Percentiles rank a stretch among this genome's conserved stretches.
Evolutionary conservation across 2,113 vertebrate species (phyloP).

Genomic region (Sinocyclocheilus maitianheensis): DNA sequence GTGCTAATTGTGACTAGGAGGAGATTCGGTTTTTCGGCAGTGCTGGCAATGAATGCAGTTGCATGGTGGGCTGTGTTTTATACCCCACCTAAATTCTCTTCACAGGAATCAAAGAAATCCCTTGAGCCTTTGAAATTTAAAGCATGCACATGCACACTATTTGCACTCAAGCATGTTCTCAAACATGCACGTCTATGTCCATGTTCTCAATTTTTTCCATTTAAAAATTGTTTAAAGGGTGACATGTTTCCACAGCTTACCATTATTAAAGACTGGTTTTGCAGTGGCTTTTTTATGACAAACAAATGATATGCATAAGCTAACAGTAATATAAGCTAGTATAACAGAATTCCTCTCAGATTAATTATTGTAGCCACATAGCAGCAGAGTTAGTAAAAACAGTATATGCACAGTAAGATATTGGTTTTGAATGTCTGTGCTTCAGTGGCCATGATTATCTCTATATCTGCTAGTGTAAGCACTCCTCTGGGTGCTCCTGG

Average conservation of each 20-base stretch:
- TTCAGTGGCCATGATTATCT: conserved; percentile 63
- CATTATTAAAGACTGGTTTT: not conserved
- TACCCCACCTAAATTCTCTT: conserved; percentile 31
- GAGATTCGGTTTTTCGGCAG: not conserved
- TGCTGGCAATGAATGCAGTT: conserved; percentile 1
- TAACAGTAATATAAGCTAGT: not conserved
- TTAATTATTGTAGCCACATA: too few relatives aligned
- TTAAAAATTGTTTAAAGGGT: not conserved
- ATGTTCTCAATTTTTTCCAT: not conserved
- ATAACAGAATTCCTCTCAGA: not conserved
- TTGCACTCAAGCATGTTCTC: too few relatives aligned
- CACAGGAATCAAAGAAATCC: conserved; percentile 59
- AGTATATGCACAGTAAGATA: conserved; percentile 53
- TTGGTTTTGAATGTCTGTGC: conserved; percentile 54
- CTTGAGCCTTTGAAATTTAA: conserved; percentile 57
- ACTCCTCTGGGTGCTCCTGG: conserved; percentile 56
- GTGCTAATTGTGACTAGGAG: not conserved
- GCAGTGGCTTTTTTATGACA: not conserved
- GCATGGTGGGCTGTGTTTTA: conserved; percentile 11
- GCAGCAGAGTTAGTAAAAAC: not conserved
- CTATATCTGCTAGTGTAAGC: conserved; percentile 63
- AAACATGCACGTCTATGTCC: too few relatives aligned
- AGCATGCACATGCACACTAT: too few relatives aligned
- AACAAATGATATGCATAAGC: not conserved
- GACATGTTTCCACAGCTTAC: not conserved